Conservation (phyloP, 2,113 vertebrate species). For the Strix aluco region DNA sequence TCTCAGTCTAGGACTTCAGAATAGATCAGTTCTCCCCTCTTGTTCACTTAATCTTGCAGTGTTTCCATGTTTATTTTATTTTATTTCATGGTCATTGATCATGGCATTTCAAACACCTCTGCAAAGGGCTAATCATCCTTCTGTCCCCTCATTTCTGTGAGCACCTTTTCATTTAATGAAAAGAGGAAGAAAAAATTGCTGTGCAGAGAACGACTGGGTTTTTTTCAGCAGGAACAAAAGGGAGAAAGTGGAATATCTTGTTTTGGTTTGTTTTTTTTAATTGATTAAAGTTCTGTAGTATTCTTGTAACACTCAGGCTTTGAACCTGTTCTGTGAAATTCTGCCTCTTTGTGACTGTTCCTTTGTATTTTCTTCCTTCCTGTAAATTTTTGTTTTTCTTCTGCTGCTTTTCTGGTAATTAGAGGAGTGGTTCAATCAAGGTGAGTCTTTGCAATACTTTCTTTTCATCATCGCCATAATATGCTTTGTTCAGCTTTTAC, state of each 20-base stretch:
- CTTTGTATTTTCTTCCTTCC: slow-evolving; percentile 76
- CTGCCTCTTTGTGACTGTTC: slow-evolving; percentile 78
- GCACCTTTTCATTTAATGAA: neutral
- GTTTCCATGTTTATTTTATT: slow-evolving; percentile 36
- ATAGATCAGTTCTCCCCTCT: neutral
- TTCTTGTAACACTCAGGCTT: neutral
- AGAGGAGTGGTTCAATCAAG: slow-evolving; percentile 99
- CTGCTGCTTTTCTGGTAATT: slow-evolving; percentile 89
- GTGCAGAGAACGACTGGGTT: neutral
- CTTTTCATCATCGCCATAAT: slow-evolving; percentile 32
- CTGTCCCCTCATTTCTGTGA: neutral
- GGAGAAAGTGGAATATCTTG: neutral
- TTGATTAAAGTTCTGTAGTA: neutral
- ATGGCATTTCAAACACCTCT: slow-evolving; percentile 5
- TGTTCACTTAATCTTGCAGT: neutral
- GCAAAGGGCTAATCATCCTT: neutral
- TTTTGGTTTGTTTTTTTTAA: neutral
- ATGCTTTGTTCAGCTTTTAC: slow-evolving; percentile 5
- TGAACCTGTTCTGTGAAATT: slow-evolving; percentile 36
- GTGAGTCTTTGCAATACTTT: slow-evolving; percentile 81
- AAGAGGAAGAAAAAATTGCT: neutral
- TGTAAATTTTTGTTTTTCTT: slow-evolving; percentile 77
- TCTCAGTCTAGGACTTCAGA: neutral
- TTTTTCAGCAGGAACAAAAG: neutral
- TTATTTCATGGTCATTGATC: slow-evolving; percentile 26